Evolutionary conservation across 2,888 invertebrate species (phyloP), one percentile per base, ranked within the genome.

Genomic region (Epirrhoe tristata): DNA sequence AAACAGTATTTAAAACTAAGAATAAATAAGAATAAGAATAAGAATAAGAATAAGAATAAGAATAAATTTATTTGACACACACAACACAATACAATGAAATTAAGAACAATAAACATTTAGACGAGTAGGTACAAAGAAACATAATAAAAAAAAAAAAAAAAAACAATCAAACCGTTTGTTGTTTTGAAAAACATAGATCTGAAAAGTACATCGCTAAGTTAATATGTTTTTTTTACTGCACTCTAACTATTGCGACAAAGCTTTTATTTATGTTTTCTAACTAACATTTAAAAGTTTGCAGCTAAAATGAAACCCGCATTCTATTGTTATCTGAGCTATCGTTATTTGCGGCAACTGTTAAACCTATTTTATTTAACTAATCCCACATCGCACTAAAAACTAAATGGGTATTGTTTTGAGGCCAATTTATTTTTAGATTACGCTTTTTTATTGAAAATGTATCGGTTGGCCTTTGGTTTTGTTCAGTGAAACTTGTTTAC

Each of bases 341-440:
- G 68, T 68, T 57, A 64, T 48, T 69, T 58, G 16, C 58, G 56
- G 54, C 55, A 50, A 54, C 50, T 59, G 65, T 50, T 57, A 64
- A 48, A 54, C 64, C 62, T 70, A 59, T 73, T 70, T 73, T 69
- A 69, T 74, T 74, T 67, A 69, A 74, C 69, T 71, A 73, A 69
- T 70, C 69, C 71, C 61, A 51, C 51, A 51, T 52, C 53, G 60
- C 54, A 56, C 58, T 70, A 60, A 51, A 63, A 63, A 67, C 65
- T 70, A 70, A 70, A 67, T 66, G 69, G 63, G 24, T 65, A 69
- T 69, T 66, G 70, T 71, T 73, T 71, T 65, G 52, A 60, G 58
- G 51, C 46, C 70, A 66, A 73, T 74, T 71, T 74, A 72, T 71
- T 71, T 62, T 64, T 67, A 67, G 67, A 66, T 70, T 65, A 66